These are phyloP conservation scores for Micrasema minimum DNA, from an alignment of 1,140 invertebrate genomes.

Conservation along the genomic window DNA sequence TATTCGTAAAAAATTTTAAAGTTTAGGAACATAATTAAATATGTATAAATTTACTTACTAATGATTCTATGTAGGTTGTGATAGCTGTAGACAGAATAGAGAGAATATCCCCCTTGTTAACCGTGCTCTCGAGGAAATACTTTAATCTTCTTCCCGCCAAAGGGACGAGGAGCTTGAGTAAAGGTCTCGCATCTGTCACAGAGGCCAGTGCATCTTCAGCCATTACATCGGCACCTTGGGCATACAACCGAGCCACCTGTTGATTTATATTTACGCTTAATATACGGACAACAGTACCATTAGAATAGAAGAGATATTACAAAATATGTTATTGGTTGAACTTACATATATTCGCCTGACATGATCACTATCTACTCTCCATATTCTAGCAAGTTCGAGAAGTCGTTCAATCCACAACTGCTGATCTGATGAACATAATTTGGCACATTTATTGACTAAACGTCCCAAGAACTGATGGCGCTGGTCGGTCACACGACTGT, in stretches of 20 bases:
- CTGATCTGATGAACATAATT: conserved; percentile 62
- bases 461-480: conserved; percentile 73
- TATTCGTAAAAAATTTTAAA: too few species aligned
- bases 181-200: conserved; percentile 72
- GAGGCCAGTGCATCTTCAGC: conserved; percentile 78
- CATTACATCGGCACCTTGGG: conserved; percentile 78
- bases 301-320: conserved; percentile 16
- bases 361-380: conserved; percentile 82
- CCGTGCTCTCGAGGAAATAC: conserved; percentile 70
- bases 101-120: conserved; percentile 71
- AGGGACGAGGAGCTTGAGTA: conserved; percentile 75
- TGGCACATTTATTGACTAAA: conserved; percentile 69
- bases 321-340: background rate
- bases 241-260: conserved; percentile 78
- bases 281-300: background rate
- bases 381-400: conserved; percentile 77
- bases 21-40: too few species aligned
- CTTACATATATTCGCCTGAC: conserved; percentile 78
- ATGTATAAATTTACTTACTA: conserved; percentile 68
- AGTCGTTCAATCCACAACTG: conserved; percentile 77
- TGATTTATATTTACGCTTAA: too few species aligned
- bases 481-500: conserved; percentile 71
- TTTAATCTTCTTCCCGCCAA: conserved; percentile 79
- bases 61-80: conserved; percentile 74
- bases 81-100: conserved; percentile 75